Evolutionary conservation across 2,797 vertebrate species (phyloP).

Genomic region (Falco cherrug): DNA sequence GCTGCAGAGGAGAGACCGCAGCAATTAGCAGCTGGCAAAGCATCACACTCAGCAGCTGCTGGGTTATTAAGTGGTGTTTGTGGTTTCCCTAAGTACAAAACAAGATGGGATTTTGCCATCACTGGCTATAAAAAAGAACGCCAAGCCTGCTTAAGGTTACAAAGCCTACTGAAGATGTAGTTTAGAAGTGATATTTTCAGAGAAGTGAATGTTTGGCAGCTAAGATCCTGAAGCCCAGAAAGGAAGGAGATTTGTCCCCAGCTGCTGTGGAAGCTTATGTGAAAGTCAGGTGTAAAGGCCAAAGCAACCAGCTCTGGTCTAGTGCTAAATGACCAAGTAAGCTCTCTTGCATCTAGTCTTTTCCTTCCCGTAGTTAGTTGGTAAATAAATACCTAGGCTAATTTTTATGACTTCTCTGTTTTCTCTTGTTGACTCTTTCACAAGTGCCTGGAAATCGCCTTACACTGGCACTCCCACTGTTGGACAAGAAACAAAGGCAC

Average conservation of each 20-base stretch:
- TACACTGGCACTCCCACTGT: accelerated
- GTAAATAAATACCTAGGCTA: not conserved
- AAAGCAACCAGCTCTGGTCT: not conserved
- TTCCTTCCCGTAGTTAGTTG: not conserved
- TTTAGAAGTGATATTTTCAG: not conserved
- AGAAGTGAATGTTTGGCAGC: not conserved
- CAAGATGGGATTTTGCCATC: not conserved
- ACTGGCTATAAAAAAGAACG: not conserved
- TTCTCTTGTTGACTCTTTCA: not conserved
- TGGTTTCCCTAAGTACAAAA: conserved; percentile 15
- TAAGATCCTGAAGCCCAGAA: not conserved
- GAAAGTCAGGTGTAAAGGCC: not conserved
- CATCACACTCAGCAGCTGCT: not conserved
- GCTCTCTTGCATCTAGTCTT: not conserved
- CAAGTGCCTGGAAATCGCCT: not conserved
- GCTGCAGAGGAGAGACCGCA: not conserved
- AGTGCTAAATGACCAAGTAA: not conserved
- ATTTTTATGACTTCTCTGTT: not conserved
- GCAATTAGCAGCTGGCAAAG: conserved; percentile 24
- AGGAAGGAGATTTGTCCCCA: not conserved
- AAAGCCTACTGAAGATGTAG: not conserved
- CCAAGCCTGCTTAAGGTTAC: not conserved
- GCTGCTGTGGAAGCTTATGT: not conserved
- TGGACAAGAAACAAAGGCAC: not conserved
- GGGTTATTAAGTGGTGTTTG: conserved; percentile 1